These are phyloP conservation scores for Acanthurus lineatus DNA, from an alignment of 2,797 vertebrate genomes.

Conservation along the genomic window DNA sequence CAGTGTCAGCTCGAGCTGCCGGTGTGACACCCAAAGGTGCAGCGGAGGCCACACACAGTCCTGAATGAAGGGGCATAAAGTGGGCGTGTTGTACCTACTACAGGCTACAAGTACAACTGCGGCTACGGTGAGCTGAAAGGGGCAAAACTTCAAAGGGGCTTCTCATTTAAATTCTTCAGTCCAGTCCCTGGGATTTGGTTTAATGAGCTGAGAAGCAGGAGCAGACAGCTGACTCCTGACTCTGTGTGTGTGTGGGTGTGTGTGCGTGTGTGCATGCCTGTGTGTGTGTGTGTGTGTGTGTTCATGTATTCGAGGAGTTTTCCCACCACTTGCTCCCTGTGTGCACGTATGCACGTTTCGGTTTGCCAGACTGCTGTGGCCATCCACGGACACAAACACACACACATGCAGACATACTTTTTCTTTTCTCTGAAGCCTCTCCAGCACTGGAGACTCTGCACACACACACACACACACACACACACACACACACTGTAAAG, in stretches of 20 bases:
- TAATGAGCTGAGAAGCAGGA: slow-evolving; percentile 84
- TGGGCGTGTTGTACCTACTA: slow-evolving; percentile 67
- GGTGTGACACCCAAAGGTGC: slow-evolving; percentile 52
- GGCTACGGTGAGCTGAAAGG: slow-evolving; percentile 64
- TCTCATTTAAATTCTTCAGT: slow-evolving; percentile 87
- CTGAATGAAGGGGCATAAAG: slow-evolving; percentile 46
- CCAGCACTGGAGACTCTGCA: slow-evolving; percentile 61
- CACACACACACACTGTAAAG: slow-evolving; percentile 55
- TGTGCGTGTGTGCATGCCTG: slow-evolving; percentile 32
- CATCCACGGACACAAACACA: slow-evolving; percentile 43
- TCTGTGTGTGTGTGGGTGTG: slow-evolving; percentile 45
- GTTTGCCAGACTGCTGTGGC: slow-evolving; percentile 73
- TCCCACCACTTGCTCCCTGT: slow-evolving; percentile 69
- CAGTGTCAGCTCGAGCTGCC: slow-evolving; percentile 28
- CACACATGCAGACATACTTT: slow-evolving; percentile 42
- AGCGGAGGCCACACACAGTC: slow-evolving; percentile 29
- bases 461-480: slow-evolving; percentile 32
- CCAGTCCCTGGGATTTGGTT: slow-evolving; percentile 80
- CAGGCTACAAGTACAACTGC: slow-evolving; percentile 47
- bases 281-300: too few relatives aligned
- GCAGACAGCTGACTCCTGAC: slow-evolving; percentile 85
- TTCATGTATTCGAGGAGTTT: slow-evolving; percentile 63
- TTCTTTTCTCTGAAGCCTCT: slow-evolving; percentile 75
- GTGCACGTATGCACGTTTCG: slow-evolving; percentile 61
- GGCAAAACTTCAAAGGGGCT: slow-evolving; percentile 78